phyloP scores from a whole-genome alignment of 2,797 vertebrate genomes.

The Argyrosomus regius region DNA sequence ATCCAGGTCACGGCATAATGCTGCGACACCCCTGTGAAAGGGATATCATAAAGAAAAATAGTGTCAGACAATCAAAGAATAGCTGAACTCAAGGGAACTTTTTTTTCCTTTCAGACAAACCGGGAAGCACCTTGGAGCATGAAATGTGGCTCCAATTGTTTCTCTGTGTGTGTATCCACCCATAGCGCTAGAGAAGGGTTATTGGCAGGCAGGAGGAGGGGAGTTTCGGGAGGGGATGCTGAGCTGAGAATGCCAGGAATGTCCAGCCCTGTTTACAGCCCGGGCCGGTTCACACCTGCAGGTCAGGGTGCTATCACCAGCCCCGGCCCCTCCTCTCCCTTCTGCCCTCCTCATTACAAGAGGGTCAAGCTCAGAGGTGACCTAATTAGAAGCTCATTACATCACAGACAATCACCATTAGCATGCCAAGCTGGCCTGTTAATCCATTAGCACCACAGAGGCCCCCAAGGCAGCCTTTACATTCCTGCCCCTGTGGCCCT shows the following conservation, averaged over 20 bases:
- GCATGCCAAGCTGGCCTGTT: slow-evolving; percentile 91
- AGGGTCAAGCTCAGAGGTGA: slow-evolving; percentile 95
- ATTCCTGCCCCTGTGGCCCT: slow-evolving; percentile 87
- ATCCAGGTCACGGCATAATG: slow-evolving; percentile 55
- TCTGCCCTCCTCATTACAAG: slow-evolving; percentile 88
- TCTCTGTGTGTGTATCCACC: slow-evolving; percentile 79
- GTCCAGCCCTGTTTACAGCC: slow-evolving; percentile 85
- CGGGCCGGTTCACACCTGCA: slow-evolving; percentile 87
- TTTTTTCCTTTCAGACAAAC: slow-evolving; percentile 64
- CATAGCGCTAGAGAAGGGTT: slow-evolving; percentile 76
- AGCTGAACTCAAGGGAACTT: slow-evolving; percentile 50
- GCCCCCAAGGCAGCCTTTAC: slow-evolving; percentile 86
- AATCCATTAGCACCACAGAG: slow-evolving; percentile 92
- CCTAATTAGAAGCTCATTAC: slow-evolving; percentile 99
- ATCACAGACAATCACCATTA: slow-evolving; percentile 94
- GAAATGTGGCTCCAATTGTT: slow-evolving; percentile 85
- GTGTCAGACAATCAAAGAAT: slow-evolving; percentile 65
- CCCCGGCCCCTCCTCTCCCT: slow-evolving; percentile 76
- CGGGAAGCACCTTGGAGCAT: slow-evolving; percentile 78
- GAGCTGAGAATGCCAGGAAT: slow-evolving; percentile 86
- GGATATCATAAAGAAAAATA: slow-evolving; percentile 66
- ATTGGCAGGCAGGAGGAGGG: slow-evolving; percentile 81
- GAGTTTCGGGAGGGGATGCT: slow-evolving; percentile 82
- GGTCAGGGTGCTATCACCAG: slow-evolving; percentile 88
- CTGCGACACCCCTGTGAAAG: slow-evolving; percentile 50